These are phyloP conservation scores for Choreutis nemorana DNA, from an alignment of 2,888 invertebrate genomes.

Conservation along the genomic window DNA sequence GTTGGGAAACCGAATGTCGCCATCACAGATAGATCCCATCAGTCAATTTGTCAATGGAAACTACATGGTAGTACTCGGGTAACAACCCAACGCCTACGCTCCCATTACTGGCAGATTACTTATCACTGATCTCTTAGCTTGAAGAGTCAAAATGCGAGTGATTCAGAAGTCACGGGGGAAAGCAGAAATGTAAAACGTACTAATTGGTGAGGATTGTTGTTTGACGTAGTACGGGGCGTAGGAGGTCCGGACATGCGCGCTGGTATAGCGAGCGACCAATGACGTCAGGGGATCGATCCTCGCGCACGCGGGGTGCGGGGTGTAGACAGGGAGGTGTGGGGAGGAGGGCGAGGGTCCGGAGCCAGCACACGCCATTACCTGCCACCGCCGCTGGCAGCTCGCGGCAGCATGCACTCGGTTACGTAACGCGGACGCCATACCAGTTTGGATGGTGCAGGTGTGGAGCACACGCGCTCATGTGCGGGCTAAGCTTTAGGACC, in stretches of 20 bases:
- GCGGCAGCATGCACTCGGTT: constrained; percentile 18
- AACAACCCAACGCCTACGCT: constrained; percentile 15
- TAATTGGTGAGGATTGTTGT: too few species aligned
- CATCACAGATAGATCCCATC: constrained; percentile 24
- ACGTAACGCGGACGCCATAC: constrained; percentile 29
- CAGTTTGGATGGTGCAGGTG: constrained; percentile 30
- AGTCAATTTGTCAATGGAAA: constrained; percentile 52
- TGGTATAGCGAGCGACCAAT: constrained; percentile 21
- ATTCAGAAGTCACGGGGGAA: constrained; percentile 2
- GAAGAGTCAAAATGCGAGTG: too few species aligned
- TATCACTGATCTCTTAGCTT: too few species aligned
- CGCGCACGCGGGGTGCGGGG: constrained; percentile 17
- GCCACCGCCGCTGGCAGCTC: constrained; percentile 5
- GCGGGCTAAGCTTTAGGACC: constrained; percentile 94
- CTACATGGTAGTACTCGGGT: constrained; percentile 19
- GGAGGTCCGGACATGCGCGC: constrained; percentile 22
- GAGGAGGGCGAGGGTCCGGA: too few species aligned
- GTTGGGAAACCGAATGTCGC: too few species aligned
- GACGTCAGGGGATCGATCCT: constrained; percentile 57
- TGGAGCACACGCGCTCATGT: constrained; percentile 78
- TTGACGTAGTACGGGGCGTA: too few species aligned
- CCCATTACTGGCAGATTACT: constrained; percentile 6
- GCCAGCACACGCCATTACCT: too few species aligned
- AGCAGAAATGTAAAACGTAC: constrained; percentile 17
- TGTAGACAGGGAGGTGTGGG: too few species aligned